Evolutionary conservation across 37 sponge, comb jelly and placozoan genomes (phyloP).

Genomic region (Cladorhizidae sp.): DNA sequence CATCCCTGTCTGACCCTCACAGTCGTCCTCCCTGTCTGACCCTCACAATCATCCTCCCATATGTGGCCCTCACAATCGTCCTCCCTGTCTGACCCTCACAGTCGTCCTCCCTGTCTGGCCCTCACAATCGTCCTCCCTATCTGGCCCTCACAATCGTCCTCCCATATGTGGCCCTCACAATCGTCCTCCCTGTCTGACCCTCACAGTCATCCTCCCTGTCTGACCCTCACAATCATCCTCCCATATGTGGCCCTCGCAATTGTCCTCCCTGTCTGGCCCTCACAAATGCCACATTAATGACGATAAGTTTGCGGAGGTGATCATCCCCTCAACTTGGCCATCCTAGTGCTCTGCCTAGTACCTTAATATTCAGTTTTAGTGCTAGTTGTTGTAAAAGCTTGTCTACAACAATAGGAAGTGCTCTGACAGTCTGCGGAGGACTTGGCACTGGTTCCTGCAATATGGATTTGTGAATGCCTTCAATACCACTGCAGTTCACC

Average conservation of each 20-base stretch:
- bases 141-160: not conserved
- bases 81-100: constrained; percentile 25
- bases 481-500: too few species aligned
- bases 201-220: not conserved
- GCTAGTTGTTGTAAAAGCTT: too few species aligned
- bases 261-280: not conserved
- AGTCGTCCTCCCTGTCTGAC: not conserved
- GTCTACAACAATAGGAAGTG: too few species aligned
- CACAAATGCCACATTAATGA: not conserved
- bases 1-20: not conserved
- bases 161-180: constrained; percentile 13
- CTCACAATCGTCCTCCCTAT: constrained; percentile 18
- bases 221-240: constrained; percentile 3
- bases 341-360: too few species aligned
- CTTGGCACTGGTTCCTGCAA: too few species aligned
- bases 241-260: constrained; percentile 1
- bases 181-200: not conserved
- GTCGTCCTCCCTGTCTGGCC: constrained; percentile 28
- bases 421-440: too few species aligned
- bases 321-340: too few species aligned
- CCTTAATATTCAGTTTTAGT: too few species aligned
- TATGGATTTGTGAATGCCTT: too few species aligned
- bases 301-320: too few species aligned
- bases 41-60: constrained; percentile 15
- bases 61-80: constrained; percentile 27